Evolutionary conservation across 2,888 invertebrate species (phyloP).

Genomic region (Crepidodera aurea): DNA sequence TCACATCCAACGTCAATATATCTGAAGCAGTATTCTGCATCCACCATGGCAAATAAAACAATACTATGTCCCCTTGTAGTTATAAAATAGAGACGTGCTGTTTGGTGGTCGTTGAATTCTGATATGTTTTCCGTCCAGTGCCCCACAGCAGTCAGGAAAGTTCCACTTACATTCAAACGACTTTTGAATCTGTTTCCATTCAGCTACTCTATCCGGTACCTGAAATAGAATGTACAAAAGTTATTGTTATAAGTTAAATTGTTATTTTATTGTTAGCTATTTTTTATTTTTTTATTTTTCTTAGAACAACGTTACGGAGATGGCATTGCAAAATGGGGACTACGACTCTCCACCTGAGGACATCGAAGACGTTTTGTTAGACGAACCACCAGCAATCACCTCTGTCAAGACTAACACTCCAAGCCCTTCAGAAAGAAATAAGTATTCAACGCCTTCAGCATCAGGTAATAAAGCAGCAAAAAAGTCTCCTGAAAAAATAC

Average conservation of each 20-base stretch:
- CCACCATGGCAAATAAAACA: too few relatives aligned
- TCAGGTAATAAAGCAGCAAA: conserved; percentile 21
- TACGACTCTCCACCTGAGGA: conserved; percentile 7
- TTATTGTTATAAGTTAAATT: conserved; percentile 6
- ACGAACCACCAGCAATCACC: conserved; percentile 5
- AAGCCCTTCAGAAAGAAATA: conserved; percentile 17
- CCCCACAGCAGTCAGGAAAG: conserved; percentile 51
- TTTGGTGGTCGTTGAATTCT: too few relatives aligned
- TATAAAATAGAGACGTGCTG: too few relatives aligned
- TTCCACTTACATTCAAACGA: conserved; percentile 21
- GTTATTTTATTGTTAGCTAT: neutral
- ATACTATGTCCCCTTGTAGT: too few relatives aligned
- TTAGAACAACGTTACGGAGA: conserved; percentile 15
- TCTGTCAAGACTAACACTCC: conserved; percentile 13
- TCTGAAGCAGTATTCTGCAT: too few relatives aligned
- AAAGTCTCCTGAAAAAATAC: conserved; percentile 14
- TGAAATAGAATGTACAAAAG: conserved; percentile 8
- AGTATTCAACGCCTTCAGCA: conserved; percentile 9
- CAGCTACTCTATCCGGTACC: conserved; percentile 14
- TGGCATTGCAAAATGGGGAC: conserved; percentile 17
- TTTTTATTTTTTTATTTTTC: conserved; percentile 3
- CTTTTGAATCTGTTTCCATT: conserved; percentile 20
- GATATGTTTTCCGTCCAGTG: conserved; percentile 55
- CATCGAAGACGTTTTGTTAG: conserved; percentile 11
- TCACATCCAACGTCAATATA: conserved; percentile 19